Evolutionary conservation across 2,888 invertebrate genomes (phyloP).

Genomic region (Euphydryas editha): DNA sequence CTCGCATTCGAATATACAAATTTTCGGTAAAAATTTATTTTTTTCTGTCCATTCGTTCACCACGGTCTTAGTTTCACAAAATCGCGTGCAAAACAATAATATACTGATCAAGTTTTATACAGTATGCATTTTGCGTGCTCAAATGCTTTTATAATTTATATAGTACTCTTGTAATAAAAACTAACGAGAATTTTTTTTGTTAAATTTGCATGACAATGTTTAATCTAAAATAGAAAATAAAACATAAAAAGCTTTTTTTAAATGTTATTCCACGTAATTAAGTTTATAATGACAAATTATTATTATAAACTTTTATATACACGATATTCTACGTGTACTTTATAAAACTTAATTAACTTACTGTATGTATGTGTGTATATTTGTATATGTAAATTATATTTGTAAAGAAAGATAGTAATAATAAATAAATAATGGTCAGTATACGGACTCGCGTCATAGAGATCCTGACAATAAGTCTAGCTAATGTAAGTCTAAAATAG

Average conservation of each 20-base stretch:
- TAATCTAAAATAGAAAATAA: background rate
- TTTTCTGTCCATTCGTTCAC: background rate
- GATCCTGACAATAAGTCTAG: no score
- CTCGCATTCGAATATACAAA: no score
- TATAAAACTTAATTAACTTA: no score
- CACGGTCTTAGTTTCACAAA: constrained; percentile 2
- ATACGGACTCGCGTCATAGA: no score
- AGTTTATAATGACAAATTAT: no score
- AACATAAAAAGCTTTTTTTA: background rate
- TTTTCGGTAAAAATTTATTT: background rate
- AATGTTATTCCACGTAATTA: background rate
- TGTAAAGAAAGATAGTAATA: no score
- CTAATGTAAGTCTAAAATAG: no score
- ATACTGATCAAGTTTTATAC: constrained; percentile 3
- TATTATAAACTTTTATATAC: no score
- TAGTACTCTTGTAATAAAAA: constrained; percentile 21
- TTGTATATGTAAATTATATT: no score
- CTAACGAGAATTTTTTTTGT: constrained; percentile 22
- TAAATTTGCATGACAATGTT: background rate
- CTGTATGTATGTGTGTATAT: no score
- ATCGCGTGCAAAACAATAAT: constrained; percentile 22
- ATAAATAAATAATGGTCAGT: no score
- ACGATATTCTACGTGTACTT: no score
- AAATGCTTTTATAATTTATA: constrained; percentile 31
- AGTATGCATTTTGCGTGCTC: constrained; percentile 25